These are phyloP conservation scores for Aythya baeri DNA, from an alignment of 2,113 vertebrate genomes.

Conservation along the genomic window DNA sequence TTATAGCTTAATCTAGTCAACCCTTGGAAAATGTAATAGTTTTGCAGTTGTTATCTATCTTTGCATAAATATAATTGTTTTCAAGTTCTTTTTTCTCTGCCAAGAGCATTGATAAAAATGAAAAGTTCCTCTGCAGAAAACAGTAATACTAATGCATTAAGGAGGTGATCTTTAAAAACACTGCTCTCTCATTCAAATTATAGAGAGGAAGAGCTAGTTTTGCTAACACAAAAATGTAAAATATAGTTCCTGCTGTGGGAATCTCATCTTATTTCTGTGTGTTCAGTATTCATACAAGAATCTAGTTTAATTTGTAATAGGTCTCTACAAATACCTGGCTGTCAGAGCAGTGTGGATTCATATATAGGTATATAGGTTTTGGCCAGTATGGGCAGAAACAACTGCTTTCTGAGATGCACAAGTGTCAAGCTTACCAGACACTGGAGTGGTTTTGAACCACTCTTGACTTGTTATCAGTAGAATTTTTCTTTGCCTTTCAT, in stretches of 20 bases:
- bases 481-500: not conserved
- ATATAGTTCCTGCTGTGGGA: not conserved
- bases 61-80: not conserved
- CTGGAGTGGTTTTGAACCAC: not conserved
- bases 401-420: not conserved
- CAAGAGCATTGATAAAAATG: not conserved
- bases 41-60: not conserved
- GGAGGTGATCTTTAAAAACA: not conserved
- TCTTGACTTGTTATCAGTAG: not conserved
- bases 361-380: not conserved
- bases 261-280: not conserved
- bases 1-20: not conserved
- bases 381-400: not conserved
- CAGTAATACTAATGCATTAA: not conserved
- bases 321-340: not conserved
- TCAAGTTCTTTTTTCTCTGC: not conserved
- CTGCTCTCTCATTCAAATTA: not conserved
- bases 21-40: not conserved
- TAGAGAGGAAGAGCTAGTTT: not conserved
- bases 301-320: not conserved
- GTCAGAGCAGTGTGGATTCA: not conserved
- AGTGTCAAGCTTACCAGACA: not conserved
- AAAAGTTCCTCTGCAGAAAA: not conserved
- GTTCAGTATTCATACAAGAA: not conserved
- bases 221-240: not conserved